Evolutionary conservation across 2,888 invertebrate genomes (phyloP), one percentile per base, ranked within the genome.

Genomic region (Augochlorella aurata): DNA sequence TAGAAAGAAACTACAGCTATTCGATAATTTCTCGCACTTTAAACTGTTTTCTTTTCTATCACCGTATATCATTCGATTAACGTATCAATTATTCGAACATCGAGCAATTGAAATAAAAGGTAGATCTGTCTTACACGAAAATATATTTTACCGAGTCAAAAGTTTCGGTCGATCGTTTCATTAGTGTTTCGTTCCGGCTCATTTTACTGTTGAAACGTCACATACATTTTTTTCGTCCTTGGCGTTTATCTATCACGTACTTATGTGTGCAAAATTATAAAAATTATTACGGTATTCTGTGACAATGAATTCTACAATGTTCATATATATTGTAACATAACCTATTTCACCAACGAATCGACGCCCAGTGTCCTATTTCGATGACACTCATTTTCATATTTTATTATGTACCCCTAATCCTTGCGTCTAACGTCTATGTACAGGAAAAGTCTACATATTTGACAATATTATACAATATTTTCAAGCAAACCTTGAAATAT

Each of bases 121-220:
- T 4, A 71, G n/a, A 71, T n/a, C 71, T 67, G 24, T 52, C 66
- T 82, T 74, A 66, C 77, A 70, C 47, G 24, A 75, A 81, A 67
- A 38, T 38, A 7, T 38, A 38, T 77, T 61, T n/a, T 12, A 69
- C 38, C 52, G 24, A 47, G n/a, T 44, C 21, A 29, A 50, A 70
- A 47, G 29, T 71, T 81, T 81, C n/a, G 52, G n/a, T 70, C n/a
- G 54, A 52, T 61, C 24, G 24, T 79, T 71, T 65, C 47, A 50
- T 54, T 61, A 61, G 21, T 45, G 50, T 74, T 67, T 29, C 52
- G 47, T 71, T 61, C 38, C 24, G 58, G 29, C 66, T 81, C 81
- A 75, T 81, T 81, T 81, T 81, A 81, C 52, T 50, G 45, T 47
- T 70, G 61, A 70, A 52, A n/a, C 70, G 66, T 67, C 71, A 67